Evolutionary conservation across 2,888 invertebrate genomes (phyloP).

Genomic region (Crepidodera aurea): DNA sequence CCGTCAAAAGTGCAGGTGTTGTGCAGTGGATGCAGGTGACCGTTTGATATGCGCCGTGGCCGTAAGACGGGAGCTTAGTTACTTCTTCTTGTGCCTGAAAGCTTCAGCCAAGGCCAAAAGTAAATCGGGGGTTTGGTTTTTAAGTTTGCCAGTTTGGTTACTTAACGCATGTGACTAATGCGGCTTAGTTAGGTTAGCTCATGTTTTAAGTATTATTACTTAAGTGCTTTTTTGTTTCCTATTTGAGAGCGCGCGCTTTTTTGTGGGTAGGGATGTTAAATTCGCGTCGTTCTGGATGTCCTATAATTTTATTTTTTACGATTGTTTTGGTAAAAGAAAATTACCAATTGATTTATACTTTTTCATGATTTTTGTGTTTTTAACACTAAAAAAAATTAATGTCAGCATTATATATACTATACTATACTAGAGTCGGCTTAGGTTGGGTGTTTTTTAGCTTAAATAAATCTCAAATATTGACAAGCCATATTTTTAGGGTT

Average conservation of each 20-base stretch:
- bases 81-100: conserved; percentile 6
- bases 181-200: conserved; percentile 2
- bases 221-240: neutral
- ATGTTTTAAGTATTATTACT: conserved; percentile 3
- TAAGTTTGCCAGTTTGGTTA: conserved; percentile 21
- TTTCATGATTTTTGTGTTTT: no score
- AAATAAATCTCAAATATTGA: no score
- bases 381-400: no score
- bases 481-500: no score
- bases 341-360: no score
- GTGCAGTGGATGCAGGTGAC: conserved; percentile 23
- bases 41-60: conserved; percentile 9
- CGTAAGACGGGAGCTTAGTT: conserved; percentile 15
- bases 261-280: neutral
- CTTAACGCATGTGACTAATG: conserved; percentile 19
- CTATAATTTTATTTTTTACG: no score
- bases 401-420: no score
- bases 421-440: no score
- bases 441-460: no score
- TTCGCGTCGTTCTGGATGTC: neutral
- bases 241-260: conserved; percentile 4
- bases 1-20: conserved; percentile 22
- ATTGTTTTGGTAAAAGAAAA: no score
- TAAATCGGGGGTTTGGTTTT: conserved; percentile 17
- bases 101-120: conserved; percentile 20